These are phyloP conservation scores for Callipepla californica DNA, from an alignment of 2,113 vertebrate genomes.

Conservation along the genomic window DNA sequence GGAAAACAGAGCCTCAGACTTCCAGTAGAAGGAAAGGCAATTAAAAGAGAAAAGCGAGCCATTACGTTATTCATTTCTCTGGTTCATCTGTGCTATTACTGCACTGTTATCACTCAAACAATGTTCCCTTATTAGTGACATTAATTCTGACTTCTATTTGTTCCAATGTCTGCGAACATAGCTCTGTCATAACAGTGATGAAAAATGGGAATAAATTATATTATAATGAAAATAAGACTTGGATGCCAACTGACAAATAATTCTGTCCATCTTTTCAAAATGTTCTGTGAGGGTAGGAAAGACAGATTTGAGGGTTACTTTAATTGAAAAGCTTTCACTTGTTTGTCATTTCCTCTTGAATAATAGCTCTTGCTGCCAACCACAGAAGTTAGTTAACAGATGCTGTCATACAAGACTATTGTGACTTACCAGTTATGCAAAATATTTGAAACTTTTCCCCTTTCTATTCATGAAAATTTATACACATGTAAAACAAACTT, in stretches of 20 bases:
- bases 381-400: not conserved
- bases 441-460: not conserved
- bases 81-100: not conserved
- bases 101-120: not conserved
- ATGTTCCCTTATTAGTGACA: not conserved
- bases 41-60: constrained; percentile 29
- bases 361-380: not conserved
- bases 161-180: not conserved
- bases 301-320: not conserved
- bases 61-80: not conserved
- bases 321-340: not conserved
- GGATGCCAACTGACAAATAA: not conserved
- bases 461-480: not conserved
- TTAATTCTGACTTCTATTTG: not conserved
- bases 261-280: not conserved
- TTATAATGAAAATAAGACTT: not conserved
- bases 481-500: not conserved
- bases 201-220: not conserved
- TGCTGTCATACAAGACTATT: not conserved
- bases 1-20: constrained; percentile 42
- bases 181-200: not conserved
- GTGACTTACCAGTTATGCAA: not conserved
- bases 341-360: not conserved
- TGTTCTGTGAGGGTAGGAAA: not conserved
- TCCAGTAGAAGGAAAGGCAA: constrained; percentile 48